Evolutionary conservation across 2,113 vertebrate genomes (phyloP).

Genomic region (Tachycineta bicolor): DNA sequence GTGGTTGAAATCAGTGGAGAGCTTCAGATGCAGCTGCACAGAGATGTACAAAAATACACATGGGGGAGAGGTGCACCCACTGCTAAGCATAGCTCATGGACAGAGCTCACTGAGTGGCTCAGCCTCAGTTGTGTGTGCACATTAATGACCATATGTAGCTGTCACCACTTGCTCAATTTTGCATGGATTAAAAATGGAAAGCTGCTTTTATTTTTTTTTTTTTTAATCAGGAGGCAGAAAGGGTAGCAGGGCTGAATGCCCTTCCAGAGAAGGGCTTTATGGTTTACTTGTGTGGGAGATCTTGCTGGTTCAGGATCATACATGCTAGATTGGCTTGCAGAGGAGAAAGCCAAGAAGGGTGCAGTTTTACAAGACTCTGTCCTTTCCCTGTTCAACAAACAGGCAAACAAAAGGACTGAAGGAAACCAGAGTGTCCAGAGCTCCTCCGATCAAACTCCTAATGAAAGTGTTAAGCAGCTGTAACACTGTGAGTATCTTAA

Average conservation of each 20-base stretch:
- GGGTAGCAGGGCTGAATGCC: not conserved
- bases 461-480: constrained; percentile 91
- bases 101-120: not conserved
- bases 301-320: not conserved
- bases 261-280: not conserved
- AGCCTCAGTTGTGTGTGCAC: not conserved
- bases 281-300: not conserved
- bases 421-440: constrained; percentile 47
- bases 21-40: not conserved
- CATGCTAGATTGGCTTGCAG: not conserved
- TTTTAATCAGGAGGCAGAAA: not conserved
- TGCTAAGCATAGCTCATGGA: not conserved
- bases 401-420: constrained; percentile 76
- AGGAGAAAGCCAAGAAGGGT: not conserved
- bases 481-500: constrained; percentile 77
- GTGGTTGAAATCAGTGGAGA: not conserved
- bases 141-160: not conserved
- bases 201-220: not conserved
- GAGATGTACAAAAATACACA: not conserved
- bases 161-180: not conserved
- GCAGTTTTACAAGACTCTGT: not conserved
- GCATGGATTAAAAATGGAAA: constrained; percentile 1
- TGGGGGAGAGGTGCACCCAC: not conserved
- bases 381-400: not conserved
- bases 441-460: constrained; percentile 72